phyloP scores from a whole-genome alignment of 2,888 invertebrate genomes.

The Electrophaes corylata region DNA sequence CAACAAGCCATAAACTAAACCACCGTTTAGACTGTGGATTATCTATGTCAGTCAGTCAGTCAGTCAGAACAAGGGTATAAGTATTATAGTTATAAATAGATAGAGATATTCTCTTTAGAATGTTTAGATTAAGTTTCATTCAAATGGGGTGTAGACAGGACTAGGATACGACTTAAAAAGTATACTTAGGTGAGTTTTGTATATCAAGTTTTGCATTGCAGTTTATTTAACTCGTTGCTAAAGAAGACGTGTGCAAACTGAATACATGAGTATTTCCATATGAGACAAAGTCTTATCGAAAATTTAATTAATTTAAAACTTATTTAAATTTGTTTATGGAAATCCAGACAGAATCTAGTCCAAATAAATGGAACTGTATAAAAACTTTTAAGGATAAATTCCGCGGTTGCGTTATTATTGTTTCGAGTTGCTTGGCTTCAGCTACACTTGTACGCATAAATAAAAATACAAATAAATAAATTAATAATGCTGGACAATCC shows the following conservation, averaged over 20 bases:
- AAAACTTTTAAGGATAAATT: constrained; percentile 39
- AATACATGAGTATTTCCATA: neutral
- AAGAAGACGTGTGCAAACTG: neutral
- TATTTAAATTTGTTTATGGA: constrained; percentile 15
- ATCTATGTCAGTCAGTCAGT: too few species aligned
- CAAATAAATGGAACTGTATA: constrained; percentile 38
- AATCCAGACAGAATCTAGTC: constrained; percentile 31
- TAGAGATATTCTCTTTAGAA: too few species aligned
- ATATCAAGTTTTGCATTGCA: neutral
- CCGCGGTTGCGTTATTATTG: constrained; percentile 34
- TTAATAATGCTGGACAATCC: too few species aligned
- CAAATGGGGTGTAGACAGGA: too few species aligned
- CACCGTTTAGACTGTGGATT: too few species aligned
- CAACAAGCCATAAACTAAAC: too few species aligned
- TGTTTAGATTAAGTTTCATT: too few species aligned
- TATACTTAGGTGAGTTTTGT: too few species aligned
- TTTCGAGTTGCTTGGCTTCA: constrained; percentile 27
- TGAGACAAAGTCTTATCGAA: constrained; percentile 10
- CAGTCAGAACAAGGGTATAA: too few species aligned
- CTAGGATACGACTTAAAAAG: too few species aligned
- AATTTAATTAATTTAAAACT: constrained; percentile 31
- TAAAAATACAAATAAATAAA: too few species aligned
- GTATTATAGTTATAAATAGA: too few species aligned
- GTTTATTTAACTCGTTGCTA: neutral
- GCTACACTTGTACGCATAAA: neutral